Conservation (phyloP, 2,113 vertebrate species). For the Erinaceus europaeus region DNA sequence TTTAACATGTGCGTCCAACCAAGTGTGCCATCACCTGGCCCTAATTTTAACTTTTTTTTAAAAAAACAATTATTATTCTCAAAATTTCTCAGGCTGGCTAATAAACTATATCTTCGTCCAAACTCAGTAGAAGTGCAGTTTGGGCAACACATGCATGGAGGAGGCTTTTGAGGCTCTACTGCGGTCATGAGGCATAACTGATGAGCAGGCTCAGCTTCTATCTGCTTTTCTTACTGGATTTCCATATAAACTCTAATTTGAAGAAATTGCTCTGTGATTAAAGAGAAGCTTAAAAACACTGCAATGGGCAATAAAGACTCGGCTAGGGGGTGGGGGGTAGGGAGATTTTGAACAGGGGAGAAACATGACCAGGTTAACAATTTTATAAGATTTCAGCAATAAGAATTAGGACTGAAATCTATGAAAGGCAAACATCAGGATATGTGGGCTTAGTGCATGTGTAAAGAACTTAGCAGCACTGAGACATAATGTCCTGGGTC, state of each 20-base stretch:
- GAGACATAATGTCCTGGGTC: not conserved
- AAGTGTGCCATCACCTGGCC: no score
- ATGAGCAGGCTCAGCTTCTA: not conserved
- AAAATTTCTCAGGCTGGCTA: not conserved
- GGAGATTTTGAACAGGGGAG: not conserved
- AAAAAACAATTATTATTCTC: not conserved
- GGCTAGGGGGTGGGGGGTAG: no score
- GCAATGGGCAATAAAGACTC: not conserved
- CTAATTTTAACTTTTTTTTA: slow-evolving; percentile 3
- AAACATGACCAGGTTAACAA: not conserved
- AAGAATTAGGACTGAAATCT: not conserved
- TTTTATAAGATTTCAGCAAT: slow-evolving; percentile 15
- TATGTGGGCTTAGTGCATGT: not conserved
- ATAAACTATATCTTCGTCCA: not conserved
- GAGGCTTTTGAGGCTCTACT: rapidly evolving
- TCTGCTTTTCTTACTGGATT: not conserved
- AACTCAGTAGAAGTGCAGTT: not conserved
- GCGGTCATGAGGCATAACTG: not conserved
- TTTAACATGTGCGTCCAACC: no score
- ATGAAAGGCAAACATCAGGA: not conserved
- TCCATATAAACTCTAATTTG: not conserved
- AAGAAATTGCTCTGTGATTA: slow-evolving; percentile 13
- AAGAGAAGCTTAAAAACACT: slow-evolving; percentile 28
- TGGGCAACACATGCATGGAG: not conserved
- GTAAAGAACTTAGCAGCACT: not conserved